Percentiles rank a stretch among this genome's conserved stretches.
Evolutionary conservation across 2,797 vertebrate species (phyloP).

Genomic region (Xiphorhynchus erythropygius): DNA sequence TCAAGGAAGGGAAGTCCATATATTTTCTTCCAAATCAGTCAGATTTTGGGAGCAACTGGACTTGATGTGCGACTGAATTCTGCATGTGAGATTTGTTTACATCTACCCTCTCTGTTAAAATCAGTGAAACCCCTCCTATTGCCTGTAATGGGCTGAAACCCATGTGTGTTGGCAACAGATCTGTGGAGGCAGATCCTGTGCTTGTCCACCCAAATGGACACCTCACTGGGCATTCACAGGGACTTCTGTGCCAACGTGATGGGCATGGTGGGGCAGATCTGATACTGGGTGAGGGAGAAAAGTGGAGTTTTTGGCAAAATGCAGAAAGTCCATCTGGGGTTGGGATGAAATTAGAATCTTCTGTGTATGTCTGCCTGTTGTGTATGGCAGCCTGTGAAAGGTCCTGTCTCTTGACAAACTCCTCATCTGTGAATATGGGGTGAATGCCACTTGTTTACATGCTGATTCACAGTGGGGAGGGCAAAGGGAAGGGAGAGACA

Average conservation of each 20-base stretch:
- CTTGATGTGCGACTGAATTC: not conserved
- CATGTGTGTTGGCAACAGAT: not conserved
- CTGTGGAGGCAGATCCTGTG: not conserved
- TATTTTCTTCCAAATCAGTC: not conserved
- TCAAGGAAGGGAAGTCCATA: not conserved
- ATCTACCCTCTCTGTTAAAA: not conserved
- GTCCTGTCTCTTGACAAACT: not conserved
- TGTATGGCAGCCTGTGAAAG: not conserved
- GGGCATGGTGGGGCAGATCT: not conserved
- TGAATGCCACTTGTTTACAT: not conserved
- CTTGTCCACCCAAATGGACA: not conserved
- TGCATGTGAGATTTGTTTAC: not conserved
- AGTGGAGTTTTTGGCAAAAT: not conserved
- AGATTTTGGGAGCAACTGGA: not conserved
- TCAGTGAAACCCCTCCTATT: not conserved
- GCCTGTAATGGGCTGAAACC: not conserved
- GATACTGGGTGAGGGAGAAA: not conserved
- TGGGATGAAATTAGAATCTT: not conserved
- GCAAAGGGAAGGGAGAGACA: not conserved
- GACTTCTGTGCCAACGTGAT: not conserved
- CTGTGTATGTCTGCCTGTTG: not conserved
- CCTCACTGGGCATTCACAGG: not conserved
- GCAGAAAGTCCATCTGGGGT: not conserved
- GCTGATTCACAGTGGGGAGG: not conserved
- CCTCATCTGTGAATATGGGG: not conserved